Evolutionary conservation across 2,113 vertebrate species (phyloP), one percentile per base, ranked within the genome.

Genomic region (Sinocyclocheilus anshuiensis): DNA sequence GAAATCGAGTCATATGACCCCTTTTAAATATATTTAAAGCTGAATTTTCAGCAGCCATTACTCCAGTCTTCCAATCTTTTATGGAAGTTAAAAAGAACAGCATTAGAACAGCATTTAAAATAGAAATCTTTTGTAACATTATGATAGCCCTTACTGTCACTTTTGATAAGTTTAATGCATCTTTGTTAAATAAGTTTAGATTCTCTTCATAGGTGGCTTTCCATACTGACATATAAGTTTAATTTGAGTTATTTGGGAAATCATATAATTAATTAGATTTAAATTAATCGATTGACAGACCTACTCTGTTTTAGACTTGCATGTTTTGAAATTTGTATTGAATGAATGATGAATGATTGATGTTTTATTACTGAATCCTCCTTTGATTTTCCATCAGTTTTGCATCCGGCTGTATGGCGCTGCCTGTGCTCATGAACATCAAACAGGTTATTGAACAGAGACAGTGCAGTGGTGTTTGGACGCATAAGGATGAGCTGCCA

Each of bases 401-500:
- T 90, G 96, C 96, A 1, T 96, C 96, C 0, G 97, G 97, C 67
- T 97, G 96, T 83, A 96, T 97, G 95, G 97, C 96, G 0, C 90
- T 97, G 86, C 97, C 97, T 0, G 96, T 97, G 86, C 93, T 97
- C 88, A 97, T 97, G 96, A 97, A 97, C 94, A 97, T 97, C 92
- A 97, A 96, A 89, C 96, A 97, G 65, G 96, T 97, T 91, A 97
- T 97, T 1, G 96, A 97, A 88, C 97, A 97, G 94, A 93, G 96
- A 85, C 96, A 97, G 90, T 97, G 96, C 92, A 95, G 95, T 0
- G 96, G 96, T 0, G 96, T 97, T 55, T 97, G 97, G 97, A 97
- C 96, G 39, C 96, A 97, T 87, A 97, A 97, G 92, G 96, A 97
- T 0, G 97, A 97, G 87, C 86, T 97, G 67, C 96, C 96, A 77